A percentile compares a stretch with the other conserved stretches of the same genome.
phyloP scores from a whole-genome alignment of 2,888 invertebrate species.

The Leptinotarsa rubiginosa region DNA sequence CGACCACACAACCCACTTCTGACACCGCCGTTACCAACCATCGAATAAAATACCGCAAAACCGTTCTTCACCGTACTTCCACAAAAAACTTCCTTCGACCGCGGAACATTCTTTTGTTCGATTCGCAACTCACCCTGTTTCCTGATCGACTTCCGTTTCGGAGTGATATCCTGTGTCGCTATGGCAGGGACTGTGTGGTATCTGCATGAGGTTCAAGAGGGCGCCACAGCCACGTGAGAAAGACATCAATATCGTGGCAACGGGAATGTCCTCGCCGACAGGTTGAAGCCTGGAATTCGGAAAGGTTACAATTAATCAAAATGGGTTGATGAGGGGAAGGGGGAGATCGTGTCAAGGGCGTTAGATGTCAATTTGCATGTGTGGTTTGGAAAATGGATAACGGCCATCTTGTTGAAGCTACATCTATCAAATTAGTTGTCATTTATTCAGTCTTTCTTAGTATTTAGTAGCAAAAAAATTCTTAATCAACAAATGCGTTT shows the following conservation, averaged over 20 bases:
- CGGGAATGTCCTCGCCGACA: conserved; percentile 69
- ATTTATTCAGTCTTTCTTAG: too few relatives aligned
- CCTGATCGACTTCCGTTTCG: conserved; percentile 74
- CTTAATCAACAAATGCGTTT: too few relatives aligned
- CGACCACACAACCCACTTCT: neutral
- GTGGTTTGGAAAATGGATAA: too few relatives aligned
- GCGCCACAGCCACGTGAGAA: conserved; percentile 81
- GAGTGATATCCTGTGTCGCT: conserved; percentile 86
- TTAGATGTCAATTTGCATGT: neutral
- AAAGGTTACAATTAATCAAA: conserved; percentile 15
- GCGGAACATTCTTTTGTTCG: neutral
- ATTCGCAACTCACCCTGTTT: conserved; percentile 57
- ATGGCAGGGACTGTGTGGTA: conserved; percentile 68
- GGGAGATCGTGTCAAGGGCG: neutral
- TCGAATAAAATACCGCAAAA: neutral
- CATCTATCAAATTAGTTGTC: too few relatives aligned
- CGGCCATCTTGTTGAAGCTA: too few relatives aligned
- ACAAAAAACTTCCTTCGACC: neutral
- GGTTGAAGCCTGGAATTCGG: conserved; percentile 60
- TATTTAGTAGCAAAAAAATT: too few relatives aligned
- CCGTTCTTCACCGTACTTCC: neutral
- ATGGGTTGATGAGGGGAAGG: neutral
- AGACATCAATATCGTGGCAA: conserved; percentile 79
- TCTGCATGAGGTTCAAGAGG: conserved; percentile 81
- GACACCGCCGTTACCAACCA: neutral